Evolutionary conservation across 2,797 vertebrate species (phyloP).

Genomic region (Sternotherus odoratus): DNA sequence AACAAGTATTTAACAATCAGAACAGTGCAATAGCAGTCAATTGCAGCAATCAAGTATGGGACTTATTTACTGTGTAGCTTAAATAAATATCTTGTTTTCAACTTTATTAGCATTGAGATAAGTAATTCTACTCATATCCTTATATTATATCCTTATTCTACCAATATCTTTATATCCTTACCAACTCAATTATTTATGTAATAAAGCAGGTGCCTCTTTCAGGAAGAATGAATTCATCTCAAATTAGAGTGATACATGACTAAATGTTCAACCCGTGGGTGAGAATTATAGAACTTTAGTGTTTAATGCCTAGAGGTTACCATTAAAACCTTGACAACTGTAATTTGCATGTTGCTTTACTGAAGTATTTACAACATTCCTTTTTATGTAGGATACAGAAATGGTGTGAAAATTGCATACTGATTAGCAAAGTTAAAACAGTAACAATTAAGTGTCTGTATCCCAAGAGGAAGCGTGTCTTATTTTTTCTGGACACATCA

Average conservation of each 20-base stretch:
- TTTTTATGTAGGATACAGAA: not conserved
- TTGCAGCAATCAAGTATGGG: not conserved
- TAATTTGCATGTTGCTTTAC: not conserved
- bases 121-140: not conserved
- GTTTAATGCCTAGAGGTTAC: not conserved
- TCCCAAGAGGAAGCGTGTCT: not conserved
- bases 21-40: not conserved
- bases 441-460: not conserved
- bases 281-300: not conserved
- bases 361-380: not conserved
- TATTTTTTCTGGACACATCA: not conserved
- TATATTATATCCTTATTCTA: not conserved
- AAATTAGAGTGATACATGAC: not conserved
- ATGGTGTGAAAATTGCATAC: not conserved
- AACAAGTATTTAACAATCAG: not conserved
- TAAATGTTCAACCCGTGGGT: not conserved
- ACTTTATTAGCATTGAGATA: not conserved
- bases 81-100: not conserved
- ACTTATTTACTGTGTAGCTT: not conserved
- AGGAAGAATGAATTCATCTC: not conserved
- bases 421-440: not conserved
- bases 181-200: not conserved
- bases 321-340: not conserved
- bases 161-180: not conserved
- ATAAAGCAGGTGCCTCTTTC: not conserved